Evolutionary conservation across 2,888 invertebrate genomes (phyloP).

Genomic region (Apomyelois bistriatella): DNA sequence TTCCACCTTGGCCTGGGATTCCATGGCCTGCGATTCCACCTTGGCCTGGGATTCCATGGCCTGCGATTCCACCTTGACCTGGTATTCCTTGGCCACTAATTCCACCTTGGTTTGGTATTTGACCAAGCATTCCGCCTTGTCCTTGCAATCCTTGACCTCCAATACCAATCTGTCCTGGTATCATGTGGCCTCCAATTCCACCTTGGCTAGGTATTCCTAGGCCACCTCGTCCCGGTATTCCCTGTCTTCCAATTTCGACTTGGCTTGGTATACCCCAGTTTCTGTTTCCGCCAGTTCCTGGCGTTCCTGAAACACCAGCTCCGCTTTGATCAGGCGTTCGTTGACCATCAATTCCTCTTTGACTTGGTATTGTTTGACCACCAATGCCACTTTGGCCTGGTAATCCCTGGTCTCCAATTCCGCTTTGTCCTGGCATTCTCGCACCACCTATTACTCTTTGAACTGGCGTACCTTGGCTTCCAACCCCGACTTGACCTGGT

Average conservation of each 20-base stretch:
- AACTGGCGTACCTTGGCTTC: not conserved
- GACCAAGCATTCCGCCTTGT: conserved; percentile 13
- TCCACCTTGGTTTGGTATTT: conserved; percentile 13
- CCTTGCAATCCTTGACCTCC: conserved; percentile 19
- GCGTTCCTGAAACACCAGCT: not conserved
- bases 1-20: not conserved
- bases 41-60: conserved; percentile 19
- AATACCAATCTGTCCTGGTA: conserved; percentile 14
- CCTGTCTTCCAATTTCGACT: not conserved
- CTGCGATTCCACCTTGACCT: conserved; percentile 13
- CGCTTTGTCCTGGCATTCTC: not conserved
- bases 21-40: not conserved
- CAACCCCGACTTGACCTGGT: conserved; percentile 18
- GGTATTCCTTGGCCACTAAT: not conserved
- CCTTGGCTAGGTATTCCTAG: conserved; percentile 6
- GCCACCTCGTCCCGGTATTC: conserved; percentile 14
- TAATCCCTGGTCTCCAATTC: not conserved
- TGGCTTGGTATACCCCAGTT: not conserved
- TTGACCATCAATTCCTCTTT: conserved; percentile 14
- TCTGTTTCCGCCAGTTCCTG: not conserved
- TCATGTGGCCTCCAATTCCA: not conserved
- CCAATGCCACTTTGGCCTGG: not conserved
- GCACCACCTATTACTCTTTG: conserved; percentile 13
- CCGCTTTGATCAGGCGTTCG: conserved; percentile 18
- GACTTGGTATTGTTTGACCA: not conserved